Evolutionary conservation across 2,888 invertebrate species (phyloP), one percentile per base, ranked within the genome.

Genomic region (Uloborus plumipes): DNA sequence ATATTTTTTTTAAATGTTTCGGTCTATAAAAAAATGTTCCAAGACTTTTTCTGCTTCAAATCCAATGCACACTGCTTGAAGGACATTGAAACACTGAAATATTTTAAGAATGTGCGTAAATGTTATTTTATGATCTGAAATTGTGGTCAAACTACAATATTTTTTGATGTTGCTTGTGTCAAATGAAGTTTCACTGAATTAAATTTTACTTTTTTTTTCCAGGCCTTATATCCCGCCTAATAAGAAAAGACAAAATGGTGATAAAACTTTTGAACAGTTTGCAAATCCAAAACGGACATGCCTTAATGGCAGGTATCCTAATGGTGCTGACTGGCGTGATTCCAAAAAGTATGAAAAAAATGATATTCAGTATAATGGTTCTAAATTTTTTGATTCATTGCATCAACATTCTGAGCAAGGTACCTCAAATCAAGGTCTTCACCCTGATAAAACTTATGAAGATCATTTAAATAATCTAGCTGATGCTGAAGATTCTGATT

Each of bases 201-300:
- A 55, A 9, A 20, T 55, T 15, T 15, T 55, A 7, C n/a, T 70
- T 66, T 31, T 65, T 66, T 47, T 69, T 62, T 55, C 2, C 31
- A 83, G 83, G 51, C 18, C 62, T 18, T 62, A 50, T 31, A 20
- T 11, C 31, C 66, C 18, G 49, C 65, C 51, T 22, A 76, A 76
- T 47, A 82, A 82, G 47, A 83, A 83, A 53, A 76, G 83, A 16
- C 83, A 77, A 55, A 83, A 76, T 76, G 76, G 76, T n/a, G 83
- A 83, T 69, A 83, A 77, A 69, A 75, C 51, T 64, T 47, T 49
- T 18, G 83, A 77, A 39, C 73, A 50, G 6, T 64, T 73, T 39
- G 59, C 70, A 20, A 75, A 72, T 50, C 58, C 83, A 3, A 83
- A 83, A 49, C 76, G 83, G n/a, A 83, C 83, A 18, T 83, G 83